phyloP scores from a whole-genome alignment of 2,113 vertebrate species.

The Scatophagus argus region DNA sequence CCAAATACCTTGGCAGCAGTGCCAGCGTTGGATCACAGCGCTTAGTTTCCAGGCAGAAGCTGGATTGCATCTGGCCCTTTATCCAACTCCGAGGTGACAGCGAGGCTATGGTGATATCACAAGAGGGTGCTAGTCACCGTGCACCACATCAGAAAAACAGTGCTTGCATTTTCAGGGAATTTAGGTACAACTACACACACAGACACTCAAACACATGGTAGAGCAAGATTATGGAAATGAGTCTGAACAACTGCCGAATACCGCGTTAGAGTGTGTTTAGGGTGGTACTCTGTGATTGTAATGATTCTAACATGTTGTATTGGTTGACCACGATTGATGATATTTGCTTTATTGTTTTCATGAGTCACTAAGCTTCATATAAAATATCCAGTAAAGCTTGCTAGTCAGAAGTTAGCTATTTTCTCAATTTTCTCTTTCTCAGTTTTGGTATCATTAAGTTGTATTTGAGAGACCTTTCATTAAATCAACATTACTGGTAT shows the following conservation, averaged over 20 bases:
- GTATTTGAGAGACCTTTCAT: too few species aligned
- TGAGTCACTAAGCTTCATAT: too few species aligned
- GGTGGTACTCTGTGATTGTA: too few species aligned
- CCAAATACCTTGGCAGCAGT: constrained; percentile 20
- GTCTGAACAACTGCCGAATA: background rate
- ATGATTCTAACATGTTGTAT: too few species aligned
- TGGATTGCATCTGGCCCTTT: constrained; percentile 42
- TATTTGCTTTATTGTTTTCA: too few species aligned
- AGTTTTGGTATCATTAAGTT: too few species aligned
- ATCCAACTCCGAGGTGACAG: constrained; percentile 58
- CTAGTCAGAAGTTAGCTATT: too few species aligned
- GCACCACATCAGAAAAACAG: background rate
- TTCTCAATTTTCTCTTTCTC: too few species aligned
- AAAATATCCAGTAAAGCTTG: too few species aligned
- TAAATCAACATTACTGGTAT: too few species aligned
- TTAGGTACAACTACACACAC: constrained; percentile 1
- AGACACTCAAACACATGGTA: background rate
- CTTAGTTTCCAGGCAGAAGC: constrained; percentile 50
- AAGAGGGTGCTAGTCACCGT: constrained; percentile 62
- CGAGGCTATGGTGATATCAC: constrained; percentile 40
- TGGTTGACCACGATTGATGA: too few species aligned
- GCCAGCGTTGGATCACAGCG: constrained; percentile 30
- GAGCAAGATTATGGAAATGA: background rate
- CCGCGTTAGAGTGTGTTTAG: background rate
- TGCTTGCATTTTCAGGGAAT: background rate